These are phyloP conservation scores for Enteromius unitaeniatus DNA, from an alignment of 2,797 vertebrate genomes.

Conservation along the genomic window DNA sequence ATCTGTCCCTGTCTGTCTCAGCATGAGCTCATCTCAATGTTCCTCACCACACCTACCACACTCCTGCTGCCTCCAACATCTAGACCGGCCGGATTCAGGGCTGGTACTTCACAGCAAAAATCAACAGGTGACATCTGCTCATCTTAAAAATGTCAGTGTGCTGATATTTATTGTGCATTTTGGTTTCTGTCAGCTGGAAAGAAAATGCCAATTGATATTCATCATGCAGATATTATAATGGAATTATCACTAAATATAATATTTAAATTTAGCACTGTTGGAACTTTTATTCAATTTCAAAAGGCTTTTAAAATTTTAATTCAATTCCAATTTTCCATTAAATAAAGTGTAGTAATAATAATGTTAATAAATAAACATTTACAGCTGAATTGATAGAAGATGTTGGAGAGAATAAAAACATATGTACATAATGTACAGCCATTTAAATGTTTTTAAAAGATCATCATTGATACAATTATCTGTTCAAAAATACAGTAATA, in stretches of 20 bases:
- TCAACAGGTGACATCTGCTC: slow-evolving; percentile 3
- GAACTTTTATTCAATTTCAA: background rate
- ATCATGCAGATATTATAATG: background rate
- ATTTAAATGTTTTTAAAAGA: background rate
- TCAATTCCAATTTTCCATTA: background rate
- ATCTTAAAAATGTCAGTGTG: background rate
- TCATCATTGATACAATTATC: background rate
- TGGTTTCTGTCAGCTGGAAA: too few species aligned
- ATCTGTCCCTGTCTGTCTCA: slow-evolving; percentile 65
- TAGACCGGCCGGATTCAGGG: background rate
- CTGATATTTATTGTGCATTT: background rate
- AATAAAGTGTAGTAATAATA: background rate
- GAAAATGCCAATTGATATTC: background rate
- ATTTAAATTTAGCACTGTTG: background rate
- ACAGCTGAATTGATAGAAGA: background rate
- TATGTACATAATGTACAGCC: too few species aligned
- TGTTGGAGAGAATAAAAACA: background rate
- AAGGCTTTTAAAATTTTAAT: background rate
- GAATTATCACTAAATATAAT: too few species aligned
- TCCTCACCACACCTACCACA: slow-evolving; percentile 11
- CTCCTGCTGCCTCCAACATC: slow-evolving; percentile 1
- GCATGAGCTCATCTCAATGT: slow-evolving; percentile 34
- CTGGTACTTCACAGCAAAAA: background rate
- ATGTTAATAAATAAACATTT: background rate
- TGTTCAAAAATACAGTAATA: background rate